Evolutionary conservation across 1,140 invertebrate species (phyloP).

Genomic region (Hetaerina americana): DNA sequence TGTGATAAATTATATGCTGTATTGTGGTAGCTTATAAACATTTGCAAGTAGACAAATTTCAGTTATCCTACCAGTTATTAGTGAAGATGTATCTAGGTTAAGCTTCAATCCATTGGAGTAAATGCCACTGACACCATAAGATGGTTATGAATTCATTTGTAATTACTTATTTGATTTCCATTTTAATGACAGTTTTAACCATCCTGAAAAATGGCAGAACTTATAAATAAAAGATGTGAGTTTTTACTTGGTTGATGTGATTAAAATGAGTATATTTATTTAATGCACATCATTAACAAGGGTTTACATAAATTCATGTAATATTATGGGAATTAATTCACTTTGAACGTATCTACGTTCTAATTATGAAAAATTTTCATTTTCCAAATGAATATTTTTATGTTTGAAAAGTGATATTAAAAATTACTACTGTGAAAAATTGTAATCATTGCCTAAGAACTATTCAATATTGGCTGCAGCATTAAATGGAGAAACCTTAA

Average conservation of each 20-base stretch:
- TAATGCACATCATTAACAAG: neutral
- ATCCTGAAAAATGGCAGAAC: neutral
- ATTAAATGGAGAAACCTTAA: neutral
- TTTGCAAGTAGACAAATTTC: neutral
- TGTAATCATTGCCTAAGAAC: neutral
- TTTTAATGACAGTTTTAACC: neutral
- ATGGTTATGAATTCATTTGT: neutral
- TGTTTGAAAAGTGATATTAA: neutral
- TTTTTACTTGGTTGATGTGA: neutral
- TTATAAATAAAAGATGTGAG: neutral
- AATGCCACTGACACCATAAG: neutral
- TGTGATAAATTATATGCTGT: neutral
- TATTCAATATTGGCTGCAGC: neutral
- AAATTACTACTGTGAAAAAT: neutral
- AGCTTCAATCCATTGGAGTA: neutral
- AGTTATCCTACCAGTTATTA: too few relatives aligned
- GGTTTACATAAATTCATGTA: neutral
- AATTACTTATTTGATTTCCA: neutral
- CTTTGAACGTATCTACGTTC: neutral
- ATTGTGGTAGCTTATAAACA: neutral
- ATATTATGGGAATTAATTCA: neutral
- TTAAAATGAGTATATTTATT: neutral
- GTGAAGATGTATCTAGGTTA: too few relatives aligned
- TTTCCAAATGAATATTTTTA: neutral
- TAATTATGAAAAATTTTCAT: neutral